A percentile compares a stretch with the other conserved stretches of the same genome.
Evolutionary conservation across 1,140 invertebrate species (phyloP).

Genomic region (Aradophagus sp.): DNA sequence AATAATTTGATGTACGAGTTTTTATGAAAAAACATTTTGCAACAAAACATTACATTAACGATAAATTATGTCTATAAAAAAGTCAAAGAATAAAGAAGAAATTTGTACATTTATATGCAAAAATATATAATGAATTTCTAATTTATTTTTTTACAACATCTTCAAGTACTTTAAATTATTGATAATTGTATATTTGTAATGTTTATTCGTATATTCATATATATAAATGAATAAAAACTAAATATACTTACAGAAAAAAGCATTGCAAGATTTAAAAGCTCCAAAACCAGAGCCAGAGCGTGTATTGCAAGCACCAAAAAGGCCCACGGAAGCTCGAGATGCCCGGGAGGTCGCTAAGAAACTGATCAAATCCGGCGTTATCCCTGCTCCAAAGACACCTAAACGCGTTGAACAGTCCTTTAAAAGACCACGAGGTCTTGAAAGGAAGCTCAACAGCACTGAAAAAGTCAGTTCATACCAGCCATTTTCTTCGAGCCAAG

Average conservation of each 20-base stretch:
- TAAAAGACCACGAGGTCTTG: slow-evolving; percentile 85
- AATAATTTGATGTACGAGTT: too few relatives aligned
- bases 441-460: slow-evolving; percentile 84
- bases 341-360: slow-evolving; percentile 96
- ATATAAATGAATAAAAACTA: too few relatives aligned
- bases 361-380: slow-evolving; percentile 94
- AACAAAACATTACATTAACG: too few relatives aligned
- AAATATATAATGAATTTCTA: too few relatives aligned
- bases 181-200: too few relatives aligned
- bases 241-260: slow-evolving; percentile 95
- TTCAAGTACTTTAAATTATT: too few relatives aligned
- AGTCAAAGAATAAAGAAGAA: too few relatives aligned
- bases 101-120: too few relatives aligned
- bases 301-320: slow-evolving; percentile 81
- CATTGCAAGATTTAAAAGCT: slow-evolving; percentile 89
- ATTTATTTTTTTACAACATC: too few relatives aligned
- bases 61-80: too few relatives aligned
- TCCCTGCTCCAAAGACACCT: slow-evolving; percentile 86
- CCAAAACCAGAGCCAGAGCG: slow-evolving; percentile 92
- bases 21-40: too few relatives aligned
- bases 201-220: too few relatives aligned
- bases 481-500: slow-evolving; percentile 89
- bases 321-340: slow-evolving; percentile 91
- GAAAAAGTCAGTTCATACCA: slow-evolving; percentile 90
- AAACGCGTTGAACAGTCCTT: slow-evolving; percentile 88